Conservation (phyloP, 92 coral and sea anemone species). For the Epizoanthus rinbou region DNA sequence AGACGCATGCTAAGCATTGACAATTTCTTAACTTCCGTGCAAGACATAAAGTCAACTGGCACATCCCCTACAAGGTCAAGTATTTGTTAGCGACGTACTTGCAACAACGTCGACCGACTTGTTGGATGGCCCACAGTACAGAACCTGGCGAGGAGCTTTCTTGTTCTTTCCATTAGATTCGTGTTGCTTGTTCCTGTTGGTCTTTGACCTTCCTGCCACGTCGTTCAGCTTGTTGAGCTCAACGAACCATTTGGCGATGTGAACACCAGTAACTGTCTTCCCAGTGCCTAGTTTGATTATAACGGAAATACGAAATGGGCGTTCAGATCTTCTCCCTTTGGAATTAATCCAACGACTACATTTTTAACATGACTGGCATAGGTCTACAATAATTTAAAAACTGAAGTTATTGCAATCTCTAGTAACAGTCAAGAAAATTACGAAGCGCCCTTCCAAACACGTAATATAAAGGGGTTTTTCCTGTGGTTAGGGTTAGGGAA, state of each 20-base stretch:
- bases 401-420: too few species aligned
- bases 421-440: too few species aligned
- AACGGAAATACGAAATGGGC: neutral
- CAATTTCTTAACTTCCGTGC: too few species aligned
- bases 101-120: conserved; percentile 94
- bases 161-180: neutral
- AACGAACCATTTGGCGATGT: conserved; percentile 94
- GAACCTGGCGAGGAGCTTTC: conserved; percentile 77
- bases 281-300: conserved; percentile 76
- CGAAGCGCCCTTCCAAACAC: too few species aligned
- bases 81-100: conserved; percentile 51
- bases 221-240: conserved; percentile 45
- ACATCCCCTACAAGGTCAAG: neutral
- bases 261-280: conserved; percentile 94
- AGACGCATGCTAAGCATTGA: too few species aligned
- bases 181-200: neutral
- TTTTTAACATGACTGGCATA: too few species aligned
- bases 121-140: conserved; percentile 98
- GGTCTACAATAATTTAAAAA: too few species aligned
- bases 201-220: neutral
- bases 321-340: neutral
- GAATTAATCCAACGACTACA: too few species aligned
- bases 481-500: too few species aligned
- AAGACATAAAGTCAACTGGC: neutral
- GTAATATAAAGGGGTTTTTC: too few species aligned